Base-by-base conservation (phyloP, 2,888 invertebrate species). In the Nephrocerus scutellatus region DNA sequence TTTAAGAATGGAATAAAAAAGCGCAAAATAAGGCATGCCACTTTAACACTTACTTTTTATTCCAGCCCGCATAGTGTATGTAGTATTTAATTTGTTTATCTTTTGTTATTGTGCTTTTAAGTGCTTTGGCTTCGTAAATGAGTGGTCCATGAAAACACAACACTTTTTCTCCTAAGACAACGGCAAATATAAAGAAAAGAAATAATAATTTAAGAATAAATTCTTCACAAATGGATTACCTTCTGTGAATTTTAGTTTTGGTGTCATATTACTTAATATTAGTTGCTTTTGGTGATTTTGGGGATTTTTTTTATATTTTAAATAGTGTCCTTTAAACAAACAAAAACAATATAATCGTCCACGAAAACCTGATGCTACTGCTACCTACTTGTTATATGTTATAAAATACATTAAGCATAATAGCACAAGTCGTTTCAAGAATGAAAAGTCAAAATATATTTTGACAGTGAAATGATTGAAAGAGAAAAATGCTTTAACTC, bases 1-100 rank as follows among this genome's bases (percentile, higher is more conserved):
- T 24, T 20, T 37, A 30, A 30, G 3, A 36, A 22, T 14, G 9
- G 15, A 8, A n/a, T n/a, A n/a, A n/a, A n/a, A n/a, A n/a, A n/a
- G n/a, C n/a, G n/a, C n/a, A n/a, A n/a, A n/a, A n/a, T n/a, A n/a
- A n/a, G n/a, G n/a, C n/a, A n/a, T n/a, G n/a, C 13, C n/a, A 33
- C 9, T n/a, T 21, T 8, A 5, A 30, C 30, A 47, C 76, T 72
- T 74, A 93, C 91, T 90, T 95, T 73, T 95, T 96, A 63, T 92
- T 96, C 96, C 96, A 96, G 3, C 95, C 95, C 50, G 91, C 91
- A 66, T 96, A 96, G 68, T 96, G 96, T 49, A 96, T 91, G 43
- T 89, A 82, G 70, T 95, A 95, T 60, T 87, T 82, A 6, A 88
- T 76, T 66, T 83, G 82, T 66, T 90, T 90, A 53, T 91, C 90